Evolutionary conservation across 1,140 invertebrate species (phyloP).

Genomic region (Dinoponera quadriceps): DNA sequence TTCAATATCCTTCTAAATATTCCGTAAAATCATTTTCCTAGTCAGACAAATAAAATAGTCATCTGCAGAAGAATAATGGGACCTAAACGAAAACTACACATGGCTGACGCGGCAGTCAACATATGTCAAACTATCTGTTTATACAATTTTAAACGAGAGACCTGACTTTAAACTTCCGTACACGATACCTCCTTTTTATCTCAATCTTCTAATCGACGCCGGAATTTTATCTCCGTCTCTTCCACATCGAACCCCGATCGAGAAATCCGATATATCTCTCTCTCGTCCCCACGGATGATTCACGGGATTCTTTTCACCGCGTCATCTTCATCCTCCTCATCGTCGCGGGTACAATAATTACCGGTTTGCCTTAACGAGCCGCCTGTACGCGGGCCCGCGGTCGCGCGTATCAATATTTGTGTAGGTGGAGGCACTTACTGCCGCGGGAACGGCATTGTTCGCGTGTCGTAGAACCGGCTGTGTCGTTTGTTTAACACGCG

Average conservation of each 20-base stretch:
- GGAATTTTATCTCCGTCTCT: neutral
- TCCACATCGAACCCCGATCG: neutral
- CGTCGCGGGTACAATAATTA: conserved; percentile 41
- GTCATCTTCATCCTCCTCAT: conserved; percentile 25
- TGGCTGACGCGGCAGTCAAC: no score
- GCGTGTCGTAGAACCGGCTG: conserved; percentile 39
- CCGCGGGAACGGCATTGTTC: conserved; percentile 62
- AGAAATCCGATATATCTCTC: neutral
- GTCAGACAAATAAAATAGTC: no score
- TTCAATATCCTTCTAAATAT: no score
- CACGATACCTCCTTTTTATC: no score
- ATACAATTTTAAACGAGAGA: no score
- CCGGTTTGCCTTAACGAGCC: conserved; percentile 61
- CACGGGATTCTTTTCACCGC: neutral
- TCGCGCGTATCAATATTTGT: conserved; percentile 72
- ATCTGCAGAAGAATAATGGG: no score
- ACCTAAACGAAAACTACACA: no score
- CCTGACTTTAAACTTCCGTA: no score
- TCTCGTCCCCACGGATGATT: neutral
- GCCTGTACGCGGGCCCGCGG: conserved; percentile 63
- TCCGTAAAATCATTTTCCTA: no score
- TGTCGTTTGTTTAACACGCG: conserved; percentile 41
- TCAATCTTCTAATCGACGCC: no score
- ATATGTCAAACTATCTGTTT: no score
- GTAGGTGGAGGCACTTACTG: conserved; percentile 69